Conservation (phyloP, 2,888 invertebrate species). For the Lottia gigantea region DNA sequence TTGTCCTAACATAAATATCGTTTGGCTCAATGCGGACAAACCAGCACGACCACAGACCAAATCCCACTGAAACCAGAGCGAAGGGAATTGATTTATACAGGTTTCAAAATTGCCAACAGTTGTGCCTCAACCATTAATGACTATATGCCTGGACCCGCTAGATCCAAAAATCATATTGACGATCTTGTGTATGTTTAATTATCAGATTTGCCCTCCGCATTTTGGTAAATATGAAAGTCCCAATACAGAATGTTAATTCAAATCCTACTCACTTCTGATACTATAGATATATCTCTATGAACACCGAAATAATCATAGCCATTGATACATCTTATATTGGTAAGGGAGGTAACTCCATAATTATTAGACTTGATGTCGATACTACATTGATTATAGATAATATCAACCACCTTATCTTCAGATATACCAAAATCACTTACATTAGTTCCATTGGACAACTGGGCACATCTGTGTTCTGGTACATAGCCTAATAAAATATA, state of each 20-base stretch:
- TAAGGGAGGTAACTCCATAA: not conserved
- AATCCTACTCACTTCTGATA: not conserved
- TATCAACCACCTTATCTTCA: not conserved
- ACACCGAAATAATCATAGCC: not conserved
- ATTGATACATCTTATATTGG: not conserved
- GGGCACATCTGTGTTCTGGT: not conserved
- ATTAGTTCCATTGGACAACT: not conserved
- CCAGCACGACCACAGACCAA: conserved; percentile 48
- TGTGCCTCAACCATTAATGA: no score
- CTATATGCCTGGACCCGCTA: no score
- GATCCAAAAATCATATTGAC: no score
- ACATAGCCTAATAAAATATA: not conserved
- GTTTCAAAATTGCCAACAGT: no score
- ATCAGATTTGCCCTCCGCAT: no score
- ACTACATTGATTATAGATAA: not conserved
- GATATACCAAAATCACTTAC: not conserved
- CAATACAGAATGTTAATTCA: no score
- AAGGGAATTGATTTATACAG: no score
- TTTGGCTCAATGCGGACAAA: conserved; percentile 47
- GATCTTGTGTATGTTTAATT: no score
- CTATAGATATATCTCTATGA: not conserved
- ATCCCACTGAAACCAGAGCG: conserved; percentile 32
- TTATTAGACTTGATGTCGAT: not conserved
- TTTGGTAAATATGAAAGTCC: no score
- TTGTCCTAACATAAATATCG: conserved; percentile 45